Conservation (phyloP, 1,140 invertebrate genomes). For the Rhopalosiphum maidis region DNA sequence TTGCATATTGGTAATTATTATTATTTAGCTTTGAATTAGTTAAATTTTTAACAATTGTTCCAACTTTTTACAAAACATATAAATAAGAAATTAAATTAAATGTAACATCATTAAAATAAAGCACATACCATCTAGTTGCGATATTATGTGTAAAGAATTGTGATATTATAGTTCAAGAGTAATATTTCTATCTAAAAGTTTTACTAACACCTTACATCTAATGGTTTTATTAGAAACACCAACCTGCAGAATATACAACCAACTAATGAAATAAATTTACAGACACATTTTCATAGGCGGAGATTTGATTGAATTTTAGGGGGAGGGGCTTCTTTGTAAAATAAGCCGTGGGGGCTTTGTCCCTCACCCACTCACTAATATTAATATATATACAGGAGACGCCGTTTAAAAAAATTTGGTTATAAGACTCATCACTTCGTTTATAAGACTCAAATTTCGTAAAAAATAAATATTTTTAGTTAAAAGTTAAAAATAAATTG, state of each 20-base stretch:
- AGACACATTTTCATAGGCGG: too few relatives aligned
- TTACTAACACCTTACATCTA: not conserved
- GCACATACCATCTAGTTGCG: not conserved
- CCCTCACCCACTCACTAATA: too few relatives aligned
- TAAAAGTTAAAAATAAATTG: too few relatives aligned
- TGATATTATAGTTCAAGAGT: not conserved
- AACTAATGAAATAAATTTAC: not conserved
- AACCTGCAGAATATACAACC: not conserved
- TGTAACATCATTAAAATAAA: not conserved
- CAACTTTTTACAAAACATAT: not conserved
- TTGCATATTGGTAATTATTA: not conserved
- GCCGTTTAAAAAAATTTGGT: too few relatives aligned
- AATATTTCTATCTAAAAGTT: not conserved
- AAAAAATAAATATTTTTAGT: too few relatives aligned
- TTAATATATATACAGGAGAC: too few relatives aligned
- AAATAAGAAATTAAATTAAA: not conserved
- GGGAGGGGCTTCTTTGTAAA: too few relatives aligned
- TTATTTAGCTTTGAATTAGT: not conserved
- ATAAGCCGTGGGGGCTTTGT: too few relatives aligned
- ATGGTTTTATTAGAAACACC: not conserved
- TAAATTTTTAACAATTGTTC: not conserved
- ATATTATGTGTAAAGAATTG: not conserved
- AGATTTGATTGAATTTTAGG: too few relatives aligned
- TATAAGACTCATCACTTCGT: too few relatives aligned
- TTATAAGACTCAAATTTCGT: too few relatives aligned